These are phyloP conservation scores for Murina feae DNA, from an alignment of 2,113 vertebrate species.

Conservation along the genomic window DNA sequence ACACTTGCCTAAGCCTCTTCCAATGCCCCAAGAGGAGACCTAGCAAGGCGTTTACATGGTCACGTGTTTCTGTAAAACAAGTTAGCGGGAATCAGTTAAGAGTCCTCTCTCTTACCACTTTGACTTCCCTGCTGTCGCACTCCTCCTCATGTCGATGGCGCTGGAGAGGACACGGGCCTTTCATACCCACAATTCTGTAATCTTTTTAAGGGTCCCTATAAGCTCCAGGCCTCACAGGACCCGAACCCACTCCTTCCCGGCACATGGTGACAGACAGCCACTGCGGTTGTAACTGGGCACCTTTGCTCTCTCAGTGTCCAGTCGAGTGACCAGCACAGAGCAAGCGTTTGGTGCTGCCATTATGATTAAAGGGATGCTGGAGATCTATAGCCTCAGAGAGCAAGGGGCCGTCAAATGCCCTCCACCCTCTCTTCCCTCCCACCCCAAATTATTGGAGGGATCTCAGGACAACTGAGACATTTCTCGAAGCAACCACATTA, in stretches of 20 bases:
- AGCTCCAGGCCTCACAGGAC: not conserved
- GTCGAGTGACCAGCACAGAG: not conserved
- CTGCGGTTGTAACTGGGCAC: not conserved
- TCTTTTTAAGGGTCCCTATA: not conserved
- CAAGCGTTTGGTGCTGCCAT: not conserved
- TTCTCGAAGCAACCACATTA: not conserved
- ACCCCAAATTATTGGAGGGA: not conserved
- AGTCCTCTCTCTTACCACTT: not conserved
- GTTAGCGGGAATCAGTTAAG: not conserved
- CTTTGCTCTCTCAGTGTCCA: not conserved
- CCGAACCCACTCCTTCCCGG: not conserved
- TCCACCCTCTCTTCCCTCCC: no score
- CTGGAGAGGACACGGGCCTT: not conserved
- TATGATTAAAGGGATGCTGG: not conserved
- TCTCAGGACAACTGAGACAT: not conserved
- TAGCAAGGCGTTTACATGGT: not conserved
- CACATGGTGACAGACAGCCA: not conserved
- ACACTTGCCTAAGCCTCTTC: not conserved
- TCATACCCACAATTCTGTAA: not conserved
- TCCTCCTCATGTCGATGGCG: not conserved
- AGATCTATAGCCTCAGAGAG: not conserved
- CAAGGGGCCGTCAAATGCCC: not conserved
- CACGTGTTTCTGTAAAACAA: not conserved
- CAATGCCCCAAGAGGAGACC: not conserved
- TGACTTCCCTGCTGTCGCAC: not conserved